Conservation (phyloP, 2,113 vertebrate species). For the Otolemur garnettii region DNA sequence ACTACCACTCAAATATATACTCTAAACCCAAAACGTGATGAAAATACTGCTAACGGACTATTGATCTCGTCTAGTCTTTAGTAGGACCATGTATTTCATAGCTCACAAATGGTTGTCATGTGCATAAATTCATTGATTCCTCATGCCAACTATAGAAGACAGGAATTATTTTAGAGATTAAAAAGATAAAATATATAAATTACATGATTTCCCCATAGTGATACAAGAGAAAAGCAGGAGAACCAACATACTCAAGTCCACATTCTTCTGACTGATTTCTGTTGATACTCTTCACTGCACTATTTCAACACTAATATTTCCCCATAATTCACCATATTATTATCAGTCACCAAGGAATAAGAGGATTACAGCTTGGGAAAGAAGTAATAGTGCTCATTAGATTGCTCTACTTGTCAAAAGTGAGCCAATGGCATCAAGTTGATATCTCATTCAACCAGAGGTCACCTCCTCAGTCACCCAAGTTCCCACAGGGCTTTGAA, state of each 20-base stretch:
- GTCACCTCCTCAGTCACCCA: background rate
- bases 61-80: background rate
- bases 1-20: background rate
- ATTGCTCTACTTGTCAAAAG: background rate
- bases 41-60: background rate
- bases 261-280: background rate
- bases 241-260: background rate
- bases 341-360: constrained; percentile 16
- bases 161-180: constrained; percentile 37
- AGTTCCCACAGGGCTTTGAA: background rate
- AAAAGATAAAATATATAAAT: background rate
- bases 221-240: background rate
- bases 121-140: background rate
- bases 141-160: background rate
- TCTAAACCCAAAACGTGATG: background rate
- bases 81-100: background rate
- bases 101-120: background rate
- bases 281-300: background rate
- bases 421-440: background rate
- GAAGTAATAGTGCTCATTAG: background rate
- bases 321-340: background rate
- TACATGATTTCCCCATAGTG: background rate
- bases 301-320: constrained; percentile 11
- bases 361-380: background rate
- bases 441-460: background rate